These are phyloP conservation scores for Gymnocypris eckloni DNA, from an alignment of 2,797 vertebrate genomes.

Conservation along the genomic window DNA sequence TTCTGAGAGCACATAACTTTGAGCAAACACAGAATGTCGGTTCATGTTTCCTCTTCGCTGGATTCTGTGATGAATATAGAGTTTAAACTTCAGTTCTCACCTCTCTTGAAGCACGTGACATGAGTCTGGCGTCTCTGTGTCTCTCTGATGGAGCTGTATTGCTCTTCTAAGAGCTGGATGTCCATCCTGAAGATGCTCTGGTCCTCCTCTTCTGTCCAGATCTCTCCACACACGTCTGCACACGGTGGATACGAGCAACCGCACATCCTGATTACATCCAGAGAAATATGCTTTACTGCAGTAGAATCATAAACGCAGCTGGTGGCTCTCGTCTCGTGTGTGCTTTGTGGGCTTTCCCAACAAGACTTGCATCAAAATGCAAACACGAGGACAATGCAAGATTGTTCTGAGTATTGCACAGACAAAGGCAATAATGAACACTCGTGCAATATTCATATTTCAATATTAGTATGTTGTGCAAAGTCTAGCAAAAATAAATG, in stretches of 20 bases:
- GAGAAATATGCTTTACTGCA: background rate
- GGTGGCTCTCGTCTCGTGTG: background rate
- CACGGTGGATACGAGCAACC: constrained; percentile 72
- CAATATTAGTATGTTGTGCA: background rate
- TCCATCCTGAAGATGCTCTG: constrained; percentile 71
- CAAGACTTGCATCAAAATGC: constrained; percentile 52
- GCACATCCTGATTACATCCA: constrained; percentile 65
- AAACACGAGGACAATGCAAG: constrained; percentile 64
- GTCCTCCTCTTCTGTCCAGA: constrained; percentile 4
- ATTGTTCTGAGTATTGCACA: constrained; percentile 39
- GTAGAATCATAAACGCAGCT: constrained; percentile 1
- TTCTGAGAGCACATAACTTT: background rate
- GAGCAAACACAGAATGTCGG: no score
- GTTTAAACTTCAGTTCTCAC: constrained; percentile 60
- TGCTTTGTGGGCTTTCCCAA: constrained; percentile 50
- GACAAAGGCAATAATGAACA: background rate
- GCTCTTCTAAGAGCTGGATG: constrained; percentile 75
- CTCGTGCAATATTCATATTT: background rate
- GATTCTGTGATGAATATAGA: background rate
- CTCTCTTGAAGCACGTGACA: constrained; percentile 78
- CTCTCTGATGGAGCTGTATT: constrained; percentile 77
- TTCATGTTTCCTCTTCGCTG: background rate
- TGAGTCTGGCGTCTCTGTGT: constrained; percentile 77
- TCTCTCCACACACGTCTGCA: constrained; percentile 45
- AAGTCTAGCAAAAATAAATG: background rate